A percentile compares a stretch with the other conserved stretches of the same genome.
phyloP scores from a whole-genome alignment of 2,113 vertebrate genomes.

The Prietella phreatophila region DNA sequence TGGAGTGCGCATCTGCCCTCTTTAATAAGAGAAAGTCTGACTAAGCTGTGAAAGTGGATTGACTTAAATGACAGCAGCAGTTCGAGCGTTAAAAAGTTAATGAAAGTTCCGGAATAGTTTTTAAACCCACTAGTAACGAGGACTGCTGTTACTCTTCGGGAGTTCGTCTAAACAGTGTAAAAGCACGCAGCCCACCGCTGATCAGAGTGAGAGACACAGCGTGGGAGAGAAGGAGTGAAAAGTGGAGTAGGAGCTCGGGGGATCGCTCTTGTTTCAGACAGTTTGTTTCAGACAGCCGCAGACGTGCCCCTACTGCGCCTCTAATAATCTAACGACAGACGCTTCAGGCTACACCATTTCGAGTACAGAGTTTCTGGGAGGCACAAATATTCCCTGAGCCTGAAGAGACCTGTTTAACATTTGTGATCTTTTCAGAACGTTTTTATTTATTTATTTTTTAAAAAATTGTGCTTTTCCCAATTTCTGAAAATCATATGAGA shows the following conservation, averaged over 20 bases:
- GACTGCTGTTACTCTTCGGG: background rate
- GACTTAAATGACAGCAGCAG: background rate
- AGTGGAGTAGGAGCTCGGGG: conserved; percentile 13
- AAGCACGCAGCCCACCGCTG: background rate
- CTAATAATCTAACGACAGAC: conserved; percentile 49
- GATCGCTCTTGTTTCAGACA: conserved; percentile 35
- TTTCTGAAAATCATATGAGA: background rate
- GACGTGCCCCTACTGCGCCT: conserved; percentile 52
- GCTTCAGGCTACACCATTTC: conserved; percentile 24
- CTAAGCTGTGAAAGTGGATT: background rate
- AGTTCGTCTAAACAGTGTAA: conserved; percentile 1
- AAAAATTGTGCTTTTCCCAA: too few species aligned
- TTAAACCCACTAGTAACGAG: background rate
- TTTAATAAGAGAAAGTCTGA: conserved; percentile 32
- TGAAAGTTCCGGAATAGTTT: background rate
- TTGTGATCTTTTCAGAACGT: background rate
- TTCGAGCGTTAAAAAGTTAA: background rate
- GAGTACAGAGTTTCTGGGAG: conserved; percentile 8
- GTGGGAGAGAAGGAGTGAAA: conserved; percentile 2
- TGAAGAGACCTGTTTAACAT: background rate
- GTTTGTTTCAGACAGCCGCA: conserved; percentile 52
- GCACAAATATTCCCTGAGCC: conserved; percentile 14
- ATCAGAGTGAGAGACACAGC: background rate
- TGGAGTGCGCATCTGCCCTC: conserved; percentile 27
- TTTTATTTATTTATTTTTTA: background rate